These are phyloP conservation scores for Corythornis madagascariensis DNA, from an alignment of 2,113 vertebrate species.

Conservation along the genomic window DNA sequence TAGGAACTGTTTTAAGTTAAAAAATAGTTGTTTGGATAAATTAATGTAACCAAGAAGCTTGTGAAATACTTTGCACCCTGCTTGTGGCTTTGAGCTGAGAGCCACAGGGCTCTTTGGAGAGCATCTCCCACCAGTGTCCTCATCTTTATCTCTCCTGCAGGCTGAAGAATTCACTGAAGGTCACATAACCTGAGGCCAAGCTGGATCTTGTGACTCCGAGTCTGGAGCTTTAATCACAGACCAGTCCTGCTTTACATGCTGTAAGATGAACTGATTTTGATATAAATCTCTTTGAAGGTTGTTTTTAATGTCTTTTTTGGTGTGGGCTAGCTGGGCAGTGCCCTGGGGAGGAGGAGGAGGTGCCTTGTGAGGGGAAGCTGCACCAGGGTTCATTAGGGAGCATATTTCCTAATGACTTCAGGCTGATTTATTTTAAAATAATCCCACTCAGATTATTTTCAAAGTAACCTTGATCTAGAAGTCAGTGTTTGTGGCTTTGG, in stretches of 20 bases:
- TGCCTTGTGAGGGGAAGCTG: not conserved
- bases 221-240: not conserved
- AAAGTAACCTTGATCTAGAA: not conserved
- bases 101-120: not conserved
- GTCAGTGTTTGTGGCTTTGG: not conserved
- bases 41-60: not conserved
- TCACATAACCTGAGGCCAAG: not conserved
- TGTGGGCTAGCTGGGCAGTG: not conserved
- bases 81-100: not conserved
- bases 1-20: too few relatives aligned
- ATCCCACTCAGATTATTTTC: not conserved
- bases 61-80: not conserved
- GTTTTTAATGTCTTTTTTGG: not conserved
- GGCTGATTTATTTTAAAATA: not conserved
- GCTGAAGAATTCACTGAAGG: constrained; percentile 20
- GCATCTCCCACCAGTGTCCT: not conserved
- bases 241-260: constrained; percentile 4
- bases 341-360: not conserved
- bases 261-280: not conserved
- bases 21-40: not conserved
- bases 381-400: not conserved
- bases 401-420: not conserved
- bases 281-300: not conserved
- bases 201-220: constrained; percentile 6
- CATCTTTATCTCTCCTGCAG: constrained; percentile 1